Base-by-base conservation (phyloP, 1,140 invertebrate species). In the Microplitis mediator region DNA sequence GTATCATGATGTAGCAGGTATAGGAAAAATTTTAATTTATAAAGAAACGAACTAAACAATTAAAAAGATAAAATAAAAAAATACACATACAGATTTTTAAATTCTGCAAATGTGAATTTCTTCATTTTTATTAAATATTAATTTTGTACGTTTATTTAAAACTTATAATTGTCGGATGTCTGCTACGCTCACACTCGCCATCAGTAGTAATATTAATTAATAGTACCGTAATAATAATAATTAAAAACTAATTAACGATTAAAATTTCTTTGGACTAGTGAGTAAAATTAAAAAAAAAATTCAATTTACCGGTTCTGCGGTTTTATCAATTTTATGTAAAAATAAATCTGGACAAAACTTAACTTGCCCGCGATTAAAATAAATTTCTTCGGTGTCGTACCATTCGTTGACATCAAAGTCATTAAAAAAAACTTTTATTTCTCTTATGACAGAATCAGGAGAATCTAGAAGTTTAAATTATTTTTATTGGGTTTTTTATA, bases 381-480 rank as follows among this genome's bases (percentile, higher is more conserved):
- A 82, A 35, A 74, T 73, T 77, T 89, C 86, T 78, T 91, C 88
- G n/a, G 85, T 81, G 69, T 83, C 62, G 60, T 87, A 87, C 91
- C 92, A 93, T 32, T 88, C 75, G 6, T 87, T 79, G 1, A 83
- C 71, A 76, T 91, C 79, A 81, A 97, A 96, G 14, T 95, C 90
- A 32, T 94, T 93, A 83, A 97, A 96, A 77, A 97, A 92, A 80
- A 97, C 92, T 60, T 86, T 80, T 61, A 96, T 95, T 88, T 98
- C 96, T 70, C 89, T 88, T 75, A 85, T 78, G 3, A 92, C 94
- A 35, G 94, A 95, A 81, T 91, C 88, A 69, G 86, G 79, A 1
- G 95, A 96, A 91, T 97, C 95, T 91, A 85, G 75, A 91, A 89
- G 64, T 72, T 45, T 45, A 36, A 65, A 56, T 14, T 54, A 56